phyloP scores from a whole-genome alignment of 2,888 invertebrate species.

The Esperia sulphurella region DNA sequence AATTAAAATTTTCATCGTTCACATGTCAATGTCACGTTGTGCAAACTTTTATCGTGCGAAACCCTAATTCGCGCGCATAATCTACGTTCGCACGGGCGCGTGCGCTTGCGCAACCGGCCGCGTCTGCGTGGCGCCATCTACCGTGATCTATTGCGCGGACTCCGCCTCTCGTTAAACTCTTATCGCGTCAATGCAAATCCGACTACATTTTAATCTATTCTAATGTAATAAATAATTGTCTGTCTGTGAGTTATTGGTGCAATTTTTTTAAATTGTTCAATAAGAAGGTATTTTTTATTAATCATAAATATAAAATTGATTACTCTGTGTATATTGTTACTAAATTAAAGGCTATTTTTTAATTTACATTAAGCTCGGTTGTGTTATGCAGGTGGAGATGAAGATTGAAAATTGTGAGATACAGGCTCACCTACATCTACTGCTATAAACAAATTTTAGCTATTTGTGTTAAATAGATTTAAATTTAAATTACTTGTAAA shows the following conservation, averaged over 20 bases:
- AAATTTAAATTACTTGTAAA: no score
- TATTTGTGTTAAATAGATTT: no score
- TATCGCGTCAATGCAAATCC: constrained; percentile 67
- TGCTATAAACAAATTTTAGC: no score
- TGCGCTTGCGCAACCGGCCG: constrained; percentile 47
- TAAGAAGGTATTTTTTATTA: no score
- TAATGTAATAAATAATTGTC: constrained; percentile 1
- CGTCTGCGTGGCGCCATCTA: constrained; percentile 63
- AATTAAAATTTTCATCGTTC: neutral
- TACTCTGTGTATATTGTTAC: no score
- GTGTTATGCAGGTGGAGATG: no score
- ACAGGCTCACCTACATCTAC: no score
- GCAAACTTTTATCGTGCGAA: constrained; percentile 21
- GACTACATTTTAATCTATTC: constrained; percentile 47
- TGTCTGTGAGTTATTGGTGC: neutral
- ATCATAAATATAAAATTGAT: no score
- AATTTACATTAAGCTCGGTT: no score
- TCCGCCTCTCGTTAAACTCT: constrained; percentile 52
- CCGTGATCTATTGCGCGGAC: constrained; percentile 50
- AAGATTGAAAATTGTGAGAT: no score
- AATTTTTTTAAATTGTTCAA: no score
- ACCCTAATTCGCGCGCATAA: constrained; percentile 16
- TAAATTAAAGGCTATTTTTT: no score
- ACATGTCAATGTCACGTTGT: constrained; percentile 2
- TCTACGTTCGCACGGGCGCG: constrained; percentile 28